phyloP scores from a whole-genome alignment of 2,888 invertebrate species.

The Amblyjoppa proteus region DNA sequence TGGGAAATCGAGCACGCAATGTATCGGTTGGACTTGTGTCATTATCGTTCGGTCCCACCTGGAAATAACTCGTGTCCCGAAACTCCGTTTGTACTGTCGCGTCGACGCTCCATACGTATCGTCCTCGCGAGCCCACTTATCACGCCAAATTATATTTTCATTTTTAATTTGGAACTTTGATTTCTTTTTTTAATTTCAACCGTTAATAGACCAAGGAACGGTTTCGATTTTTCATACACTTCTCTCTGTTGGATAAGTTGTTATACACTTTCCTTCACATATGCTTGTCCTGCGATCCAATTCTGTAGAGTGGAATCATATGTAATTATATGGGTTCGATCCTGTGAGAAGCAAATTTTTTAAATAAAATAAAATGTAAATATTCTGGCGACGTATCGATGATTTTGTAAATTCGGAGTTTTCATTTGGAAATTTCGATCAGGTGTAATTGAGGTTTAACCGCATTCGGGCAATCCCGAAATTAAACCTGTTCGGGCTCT shows the following conservation, averaged over 20 bases:
- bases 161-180: not conserved
- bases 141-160: not conserved
- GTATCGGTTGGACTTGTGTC: slow-evolving; percentile 4
- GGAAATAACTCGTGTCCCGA: not conserved
- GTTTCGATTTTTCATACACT: no score
- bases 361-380: no score
- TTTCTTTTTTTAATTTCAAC: no score
- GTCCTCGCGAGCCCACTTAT: not conserved
- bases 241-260: no score
- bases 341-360: no score
- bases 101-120: not conserved
- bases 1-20: slow-evolving; percentile 13
- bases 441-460: not conserved
- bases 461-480: not conserved
- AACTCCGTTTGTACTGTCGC: not conserved
- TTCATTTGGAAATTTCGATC: not conserved
- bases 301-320: no score
- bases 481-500: not conserved
- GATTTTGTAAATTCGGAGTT: not conserved
- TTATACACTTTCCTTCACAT: no score
- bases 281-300: not conserved
- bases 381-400: not conserved
- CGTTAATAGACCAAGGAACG: no score
- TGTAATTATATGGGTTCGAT: no score
- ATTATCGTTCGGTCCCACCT: slow-evolving; percentile 1